Evolutionary conservation across 2,797 vertebrate genomes (phyloP), one percentile per base, ranked within the genome.

Genomic region (Myotis pilosus): DNA sequence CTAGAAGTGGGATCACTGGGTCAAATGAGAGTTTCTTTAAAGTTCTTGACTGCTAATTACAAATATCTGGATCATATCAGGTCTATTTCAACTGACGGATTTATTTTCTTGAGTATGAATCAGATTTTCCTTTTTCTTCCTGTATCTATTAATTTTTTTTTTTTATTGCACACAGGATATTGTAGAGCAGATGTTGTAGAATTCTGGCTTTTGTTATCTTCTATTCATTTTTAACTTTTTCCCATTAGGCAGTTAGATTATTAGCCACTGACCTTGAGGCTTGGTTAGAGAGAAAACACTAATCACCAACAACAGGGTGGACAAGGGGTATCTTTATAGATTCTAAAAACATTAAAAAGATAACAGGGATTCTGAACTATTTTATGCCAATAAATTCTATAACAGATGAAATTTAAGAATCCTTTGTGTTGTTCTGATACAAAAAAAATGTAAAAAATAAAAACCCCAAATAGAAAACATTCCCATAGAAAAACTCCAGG

Each of bases 11-110:
- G 41, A 44, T 44, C 9, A 44, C 41, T 44, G 41, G 41, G 41
- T 44, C 41, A 44, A 44, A 44, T 44, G 41, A 44, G 41, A 44
- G 41, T 44, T 44, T 44, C 41, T 44, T 44, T 44, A 44, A 87
- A 89, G 75, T 71, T 12, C 49, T 94, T 89, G 62, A 38, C 64
- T 93, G 62, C 38, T 96, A 92, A 92, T 94, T 87, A 25, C 74
- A 85, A 92, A n/a, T 51, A 64, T 94, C 36, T 78, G 92, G 38
- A 84, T 76, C n/a, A 23, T 57, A 87, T 51, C 72, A 44, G 20
- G 41, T 25, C 28, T 87, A 28, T 69, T 80, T 93, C 38, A 53
- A 49, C 3, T 62, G 38, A 36, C 3, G 17, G 4, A 12, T 20
- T 49, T 89, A 30, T 72, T 78, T 83, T 30, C 36, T 71, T 84